Base-by-base conservation (phyloP, 2,797 vertebrate genomes). In the Eurystomus glaucurus region DNA sequence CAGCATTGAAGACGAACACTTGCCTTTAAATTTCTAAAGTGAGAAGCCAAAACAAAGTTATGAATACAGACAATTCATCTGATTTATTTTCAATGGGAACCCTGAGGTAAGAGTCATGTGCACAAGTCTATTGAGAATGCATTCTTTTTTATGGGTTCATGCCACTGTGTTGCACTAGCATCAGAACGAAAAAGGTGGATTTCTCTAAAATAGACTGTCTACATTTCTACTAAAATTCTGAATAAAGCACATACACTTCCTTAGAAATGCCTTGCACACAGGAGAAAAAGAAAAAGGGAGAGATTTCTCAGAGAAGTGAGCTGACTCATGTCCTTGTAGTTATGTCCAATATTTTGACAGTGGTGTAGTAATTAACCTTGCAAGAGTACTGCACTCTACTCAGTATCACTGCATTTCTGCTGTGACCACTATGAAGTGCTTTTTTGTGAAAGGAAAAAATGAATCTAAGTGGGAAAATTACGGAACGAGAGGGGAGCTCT, bases 391-490 rank as follows among this genome's bases (percentile, higher is more conserved):
- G 74, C 93, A 86, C 94, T 97, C 82, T 96, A 87, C 94, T 95
- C 35, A 2, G 82, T 95, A 95, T 97, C 97, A 84, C 90, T 93
- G 37, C 77, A 20, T 88, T 92, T 96, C 92, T 85, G 85, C 96
- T 97, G 95, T n/a, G 61, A 91, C 96, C 97, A 96, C 94, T 97
- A 54, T 69, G 96, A 97, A 98, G 97, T 57, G 93, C 19, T 96
- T 97, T 97, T 97, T 93, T 95, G 84, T 98, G 95, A 97, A 97
- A 97, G 93, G 60, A 62, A 96, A 84, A 87, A 96, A 97, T 91
- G 90, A 95, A 96, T 90, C 93, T 97, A 96, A 97, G 98, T 97
- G 97, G 97, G 94, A 97, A 98, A 98, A 98, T 98, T 98, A 98
- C 95, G 96, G 97, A 98, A 97, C 81, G 29, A 96, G 97, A 98